Evolutionary conservation across 2,888 invertebrate species (phyloP).

Genomic region (Ganaspis brasiliensis): DNA sequence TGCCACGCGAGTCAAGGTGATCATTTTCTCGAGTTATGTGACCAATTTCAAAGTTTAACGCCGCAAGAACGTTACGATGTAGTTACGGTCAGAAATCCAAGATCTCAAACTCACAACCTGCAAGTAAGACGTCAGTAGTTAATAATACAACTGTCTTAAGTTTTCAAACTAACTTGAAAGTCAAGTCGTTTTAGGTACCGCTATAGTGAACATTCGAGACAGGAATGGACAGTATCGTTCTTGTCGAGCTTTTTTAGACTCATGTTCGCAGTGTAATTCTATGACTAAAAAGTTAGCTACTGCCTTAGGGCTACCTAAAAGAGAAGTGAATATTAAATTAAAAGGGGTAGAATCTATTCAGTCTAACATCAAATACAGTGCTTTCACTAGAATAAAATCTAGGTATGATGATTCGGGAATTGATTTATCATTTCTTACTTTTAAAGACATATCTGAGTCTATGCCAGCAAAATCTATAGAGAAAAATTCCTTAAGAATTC

Average conservation of each 20-base stretch:
- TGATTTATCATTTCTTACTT: neutral
- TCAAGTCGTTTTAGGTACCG: too few relatives aligned
- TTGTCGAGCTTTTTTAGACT: neutral
- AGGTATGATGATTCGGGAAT: neutral
- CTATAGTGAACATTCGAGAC: too few relatives aligned
- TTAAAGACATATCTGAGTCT: neutral
- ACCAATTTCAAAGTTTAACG: too few relatives aligned
- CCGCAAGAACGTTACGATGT: too few relatives aligned
- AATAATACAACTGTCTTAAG: too few relatives aligned
- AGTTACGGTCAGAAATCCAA: too few relatives aligned
- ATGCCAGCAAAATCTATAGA: neutral
- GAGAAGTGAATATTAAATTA: neutral
- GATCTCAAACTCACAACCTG: too few relatives aligned
- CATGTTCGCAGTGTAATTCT: neutral
- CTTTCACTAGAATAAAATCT: neutral
- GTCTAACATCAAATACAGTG: neutral
- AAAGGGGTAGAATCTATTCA: neutral
- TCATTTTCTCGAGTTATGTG: too few relatives aligned
- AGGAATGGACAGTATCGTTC: too few relatives aligned
- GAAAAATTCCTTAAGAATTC: neutral
- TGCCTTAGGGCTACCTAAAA: neutral
- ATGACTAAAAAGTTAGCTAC: neutral
- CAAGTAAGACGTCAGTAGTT: too few relatives aligned
- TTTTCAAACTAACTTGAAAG: too few relatives aligned
- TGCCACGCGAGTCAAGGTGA: too few relatives aligned